Conservation (phyloP, 2,113 vertebrate genomes). For the Conger conger region DNA sequence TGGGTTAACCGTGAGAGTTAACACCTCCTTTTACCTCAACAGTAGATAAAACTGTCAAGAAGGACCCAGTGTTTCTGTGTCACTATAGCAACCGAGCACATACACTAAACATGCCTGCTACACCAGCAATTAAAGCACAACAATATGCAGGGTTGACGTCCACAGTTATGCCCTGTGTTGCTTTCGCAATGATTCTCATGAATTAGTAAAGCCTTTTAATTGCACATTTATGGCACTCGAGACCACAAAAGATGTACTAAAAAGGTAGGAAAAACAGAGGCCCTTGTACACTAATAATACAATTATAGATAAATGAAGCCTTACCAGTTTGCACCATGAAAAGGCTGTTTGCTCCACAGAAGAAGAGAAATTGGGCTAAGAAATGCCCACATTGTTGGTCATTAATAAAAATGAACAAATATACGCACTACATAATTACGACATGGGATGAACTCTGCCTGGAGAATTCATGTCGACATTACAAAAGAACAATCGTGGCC, state of each 20-base stretch:
- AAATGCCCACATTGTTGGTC: background rate
- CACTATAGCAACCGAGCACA: slow-evolving; percentile 65
- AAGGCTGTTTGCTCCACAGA: background rate
- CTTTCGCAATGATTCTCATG: slow-evolving; percentile 65
- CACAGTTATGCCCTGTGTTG: slow-evolving; percentile 68
- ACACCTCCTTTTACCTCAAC: slow-evolving; percentile 61
- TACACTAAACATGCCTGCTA: slow-evolving; percentile 58
- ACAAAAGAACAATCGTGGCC: background rate
- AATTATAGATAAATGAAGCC: slow-evolving; percentile 46
- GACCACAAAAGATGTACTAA: slow-evolving; percentile 59
- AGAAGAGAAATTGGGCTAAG: background rate
- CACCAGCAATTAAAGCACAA: slow-evolving; percentile 64
- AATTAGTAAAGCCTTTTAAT: slow-evolving; percentile 71
- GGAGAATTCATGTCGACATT: background rate
- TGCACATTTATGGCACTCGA: slow-evolving; percentile 65
- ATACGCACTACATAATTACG: background rate
- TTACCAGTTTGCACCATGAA: slow-evolving; percentile 35
- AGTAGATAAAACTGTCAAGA: slow-evolving; percentile 60
- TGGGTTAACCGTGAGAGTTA: slow-evolving; percentile 57
- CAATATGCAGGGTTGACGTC: slow-evolving; percentile 63
- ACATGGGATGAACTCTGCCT: background rate
- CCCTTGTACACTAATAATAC: slow-evolving; percentile 37
- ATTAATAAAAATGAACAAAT: slow-evolving; percentile 2
- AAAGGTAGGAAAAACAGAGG: slow-evolving; percentile 42
- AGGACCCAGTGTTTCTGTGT: slow-evolving; percentile 57